Base-by-base conservation (phyloP, 2,797 vertebrate species). In the Sebastes glaucus region DNA sequence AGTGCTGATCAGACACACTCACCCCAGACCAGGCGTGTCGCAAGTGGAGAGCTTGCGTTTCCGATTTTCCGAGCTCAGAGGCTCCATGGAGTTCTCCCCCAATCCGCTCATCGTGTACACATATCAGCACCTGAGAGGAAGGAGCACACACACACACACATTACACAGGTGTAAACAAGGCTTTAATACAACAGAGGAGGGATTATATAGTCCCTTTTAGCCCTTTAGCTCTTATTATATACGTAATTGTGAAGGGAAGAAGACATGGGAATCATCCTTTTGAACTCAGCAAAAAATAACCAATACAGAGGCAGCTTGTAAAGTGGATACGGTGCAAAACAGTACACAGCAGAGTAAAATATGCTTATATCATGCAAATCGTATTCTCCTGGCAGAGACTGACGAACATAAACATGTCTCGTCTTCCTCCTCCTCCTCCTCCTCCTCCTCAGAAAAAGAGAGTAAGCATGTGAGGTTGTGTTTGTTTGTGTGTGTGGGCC, bases 11-110 rank as follows among this genome's bases (percentile, higher is more conserved):
- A 42, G 70, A 76, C 61, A 68, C 70, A 93, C 96, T 84, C 93
- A 98, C 98, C 97, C 96, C 81, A 96, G 94, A 85, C 96, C 96
- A 14, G 96, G 96, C 30, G 95, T 94, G 90, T 98, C 97, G 77
- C 96, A 98, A 68, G 97, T 96, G 84, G 98, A 95, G 63, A 96
- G 94, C 91, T 99, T 99, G 81, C 97, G 97, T 90, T 99, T 99
- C 81, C 97, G 96, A 85, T 97, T 97, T 85, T 94, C 95, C 56
- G 94, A 95, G 88, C 96, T 95, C 95, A 97, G 92, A 71, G 95
- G 95, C 87, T 98, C 97, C 96, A 98, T 96, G 94, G 97, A 96
- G 92, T 95, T 97, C 88, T 98, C 97, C 95, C 98, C 97, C 94
- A 97, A 89, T 91, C 97, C 97, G 65, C 97, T 99, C 98, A 99